Base-by-base conservation (phyloP, 1,140 invertebrate species). In the Drosophila cardini region DNA sequence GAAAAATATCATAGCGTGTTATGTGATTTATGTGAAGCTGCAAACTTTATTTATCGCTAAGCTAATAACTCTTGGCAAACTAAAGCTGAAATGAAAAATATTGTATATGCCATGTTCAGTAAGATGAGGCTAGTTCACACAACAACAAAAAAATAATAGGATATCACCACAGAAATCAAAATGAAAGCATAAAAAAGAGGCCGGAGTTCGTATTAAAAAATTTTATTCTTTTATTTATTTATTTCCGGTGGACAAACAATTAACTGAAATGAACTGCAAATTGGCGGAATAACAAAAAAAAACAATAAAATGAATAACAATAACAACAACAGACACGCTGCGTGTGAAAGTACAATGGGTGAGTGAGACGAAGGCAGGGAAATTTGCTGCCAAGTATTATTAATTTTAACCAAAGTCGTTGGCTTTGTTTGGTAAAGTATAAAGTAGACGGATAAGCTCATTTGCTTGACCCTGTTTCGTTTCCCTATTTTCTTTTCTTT, bases 341-440 rank as follows among this genome's bases (percentile, higher is more conserved):
- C 83, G 90, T 70, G 86, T 91, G 50, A 91, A 89, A 78, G 90
- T 91, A 69, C 90, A 91, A 48, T 91, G 90, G 90, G 90, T 91
- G 60, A 91, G 90, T 90, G 63, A 15, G 38, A n/a, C 16, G 9
- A 9, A 4, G 16, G 10, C 26, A 48, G 11, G 10, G 21, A 13
- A 36, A 48, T 16, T 60, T 60, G 40, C n/a, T n/a, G 34, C 7
- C 40, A 26, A 30, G 21, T 64, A 60, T 65, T 71, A 82, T 82
- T 82, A 78, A 71, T 80, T 75, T 70, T 77, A 67, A 55, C 61
- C 30, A n/a, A 16, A 52, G 18, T 63, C 46, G 60, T 42, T 26
- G 11, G 16, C 50, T 38, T 72, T 65, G 46, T 61, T 60, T 52
- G 46, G 40, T 46, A 55, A 38, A 16, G 32, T 55, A 46, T 55